Evolutionary conservation across 2,888 invertebrate species (phyloP), one percentile per base, ranked within the genome.

Genomic region (Apotomis turbidana): DNA sequence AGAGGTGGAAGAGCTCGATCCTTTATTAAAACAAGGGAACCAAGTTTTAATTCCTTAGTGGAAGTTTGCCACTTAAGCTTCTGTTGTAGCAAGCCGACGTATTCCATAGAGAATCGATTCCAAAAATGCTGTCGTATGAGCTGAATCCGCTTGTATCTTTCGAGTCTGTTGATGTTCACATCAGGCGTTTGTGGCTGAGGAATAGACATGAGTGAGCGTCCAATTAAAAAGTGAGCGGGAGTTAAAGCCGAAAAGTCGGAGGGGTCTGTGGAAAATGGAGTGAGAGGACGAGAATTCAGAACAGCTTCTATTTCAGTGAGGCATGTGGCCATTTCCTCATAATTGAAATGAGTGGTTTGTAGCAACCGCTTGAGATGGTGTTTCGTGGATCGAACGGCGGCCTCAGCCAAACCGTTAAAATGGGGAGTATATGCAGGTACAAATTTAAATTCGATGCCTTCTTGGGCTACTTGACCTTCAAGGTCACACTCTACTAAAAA

Each of bases 71-170:
- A 61, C 49, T 61, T 61, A 0, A 49, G 27, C 49, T 61, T 61
- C 61, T 61, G 61, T 27, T 61, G 61, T 49, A 61, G 61, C 8
- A 44, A 49, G 49, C 27, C 49, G 27, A 61, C n/a, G 36, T 61
- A 61, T 27, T 61, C 49, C 27, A 49, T 61, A 61, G 61, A 49
- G 27, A 61, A 61, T 46, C 61, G 15, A 27, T 27, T 49, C 61
- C 61, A 61, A 44, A 61, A 61, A 27, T 61, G 61, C 49, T 61
- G 61, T 9, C 27, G 15, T 5, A 61, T 61, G 44, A 8, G 6
- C 44, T 44, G 6, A 8, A 44, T 44, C 5, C 44, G 44, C 44
- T 44, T 44, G 44, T 44, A 8, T 5, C 44, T 5, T 44, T 44
- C 6, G 8, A 44, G 44, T 8, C 5, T 5, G 44, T 5, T 44